A percentile compares a stretch with the other conserved stretches of the same genome.
Conservation (phyloP, 2,888 invertebrate species). For the Dilophus febrilis region DNA sequence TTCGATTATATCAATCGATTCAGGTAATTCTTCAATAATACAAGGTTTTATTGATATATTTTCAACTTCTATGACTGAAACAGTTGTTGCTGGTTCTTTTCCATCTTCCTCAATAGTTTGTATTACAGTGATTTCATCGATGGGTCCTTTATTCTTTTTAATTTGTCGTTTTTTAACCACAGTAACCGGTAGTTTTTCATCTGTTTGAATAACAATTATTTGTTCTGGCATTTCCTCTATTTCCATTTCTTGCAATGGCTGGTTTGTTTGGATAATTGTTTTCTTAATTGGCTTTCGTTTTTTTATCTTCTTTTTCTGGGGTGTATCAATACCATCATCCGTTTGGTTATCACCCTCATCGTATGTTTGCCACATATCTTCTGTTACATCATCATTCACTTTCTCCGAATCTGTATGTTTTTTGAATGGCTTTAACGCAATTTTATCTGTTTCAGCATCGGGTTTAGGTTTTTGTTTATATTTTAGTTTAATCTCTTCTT, state of each 20-base stretch:
- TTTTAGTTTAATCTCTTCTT: conserved; percentile 3
- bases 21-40: conserved; percentile 20
- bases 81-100: conserved; percentile 21
- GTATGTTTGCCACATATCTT: neutral
- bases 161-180: conserved; percentile 23
- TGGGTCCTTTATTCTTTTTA: conserved; percentile 25
- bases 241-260: conserved; percentile 14
- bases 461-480: conserved; percentile 1
- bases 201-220: conserved; percentile 15
- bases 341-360: neutral
- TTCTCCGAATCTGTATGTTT: neutral
- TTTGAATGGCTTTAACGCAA: neutral
- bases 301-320: neutral
- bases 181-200: conserved; percentile 4
- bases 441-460: neutral
- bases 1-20: conserved; percentile 14
- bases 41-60: conserved; percentile 11
- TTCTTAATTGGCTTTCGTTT: neutral
- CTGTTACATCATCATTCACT: neutral
- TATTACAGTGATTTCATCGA: conserved; percentile 29
- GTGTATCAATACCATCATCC: neutral
- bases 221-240: conserved; percentile 15
- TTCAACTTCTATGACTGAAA: conserved; percentile 19
- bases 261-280: conserved; percentile 4
- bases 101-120: conserved; percentile 23